These are phyloP conservation scores for Montipora foliosa DNA, from an alignment of 64 coral and sea anemone genomes.

Conservation along the genomic window DNA sequence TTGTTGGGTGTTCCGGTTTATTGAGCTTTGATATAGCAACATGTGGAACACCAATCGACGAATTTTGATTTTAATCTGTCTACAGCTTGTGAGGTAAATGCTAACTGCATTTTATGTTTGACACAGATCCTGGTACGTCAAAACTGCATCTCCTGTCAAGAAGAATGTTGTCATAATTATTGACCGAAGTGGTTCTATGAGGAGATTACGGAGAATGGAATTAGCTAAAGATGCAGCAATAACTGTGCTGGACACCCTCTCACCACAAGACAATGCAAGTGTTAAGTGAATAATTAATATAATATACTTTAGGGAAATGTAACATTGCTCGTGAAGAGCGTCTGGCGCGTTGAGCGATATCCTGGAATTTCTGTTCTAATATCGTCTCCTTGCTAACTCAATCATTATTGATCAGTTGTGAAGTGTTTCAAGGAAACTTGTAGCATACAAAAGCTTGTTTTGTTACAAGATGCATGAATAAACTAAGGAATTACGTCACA, in stretches of 20 bases:
- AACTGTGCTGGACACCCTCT: constrained; percentile 61
- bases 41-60: no score
- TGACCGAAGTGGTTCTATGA: constrained; percentile 62
- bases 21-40: no score
- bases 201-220: background rate
- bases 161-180: constrained; percentile 71
- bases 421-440: no score
- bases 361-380: background rate
- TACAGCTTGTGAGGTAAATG: background rate
- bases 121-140: constrained; percentile 61
- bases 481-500: no score
- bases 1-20: no score
- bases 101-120: background rate
- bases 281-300: background rate
- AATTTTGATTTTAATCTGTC: no score
- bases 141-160: constrained; percentile 53
- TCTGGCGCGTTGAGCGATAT: background rate
- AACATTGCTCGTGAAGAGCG: no score
- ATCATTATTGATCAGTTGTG: no score
- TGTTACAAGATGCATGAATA: background rate
- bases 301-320: background rate
- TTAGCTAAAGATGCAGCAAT: constrained; percentile 55
- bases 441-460: background rate
- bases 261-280: constrained; percentile 60
- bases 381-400: no score